Evolutionary conservation across 2,888 invertebrate species (phyloP), one percentile per base, ranked within the genome.

Genomic region (Ernsta delagoae): DNA sequence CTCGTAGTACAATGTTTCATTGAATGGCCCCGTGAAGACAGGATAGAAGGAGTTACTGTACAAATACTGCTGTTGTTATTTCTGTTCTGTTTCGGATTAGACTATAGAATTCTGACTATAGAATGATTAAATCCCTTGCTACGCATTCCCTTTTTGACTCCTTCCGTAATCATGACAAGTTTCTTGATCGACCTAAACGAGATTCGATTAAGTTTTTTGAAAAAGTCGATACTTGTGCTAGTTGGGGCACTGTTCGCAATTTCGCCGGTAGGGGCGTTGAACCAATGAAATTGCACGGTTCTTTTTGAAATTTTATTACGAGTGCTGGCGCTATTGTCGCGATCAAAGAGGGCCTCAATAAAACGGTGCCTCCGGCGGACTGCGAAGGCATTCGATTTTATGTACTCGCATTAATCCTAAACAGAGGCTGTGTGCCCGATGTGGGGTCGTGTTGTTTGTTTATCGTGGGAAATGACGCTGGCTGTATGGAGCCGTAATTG

Each of bases 251-350:
- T 45, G 75, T 81, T 79, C 75, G 79, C 78, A 81, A 80, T 79
- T 80, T 77, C 62, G 73, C 62, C 72, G 34, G 16, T 5, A 54
- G 75, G 78, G 79, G 76, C 79, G 77, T 80, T 78, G 79, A 83
- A 80, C 78, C 83, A 83, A 82, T 85, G 81, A 84, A 85, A 80
- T 77, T 81, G 80, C 82, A 79, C 79, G 84, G n/a, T 83, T 83
- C 77, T 78, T 78, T 80, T 80, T 77, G 74, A 78, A 77, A 78
- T 80, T 81, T 82, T 81, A 80, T 83, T 80, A 76, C n/a, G n/a
- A n/a, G n/a, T n/a, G n/a, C 79, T 74, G 67, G 50, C 75, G 73
- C 78, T 77, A 78, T 80, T 78, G 77, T 78, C 75, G 75, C 78
- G 79, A 81, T 83, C 81, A 82, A 79, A 79, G 79, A 76, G 74